Evolutionary conservation across 1,140 invertebrate species (phyloP), one percentile per base, ranked within the genome.

Genomic region (Meloidogyne exigua): DNA sequence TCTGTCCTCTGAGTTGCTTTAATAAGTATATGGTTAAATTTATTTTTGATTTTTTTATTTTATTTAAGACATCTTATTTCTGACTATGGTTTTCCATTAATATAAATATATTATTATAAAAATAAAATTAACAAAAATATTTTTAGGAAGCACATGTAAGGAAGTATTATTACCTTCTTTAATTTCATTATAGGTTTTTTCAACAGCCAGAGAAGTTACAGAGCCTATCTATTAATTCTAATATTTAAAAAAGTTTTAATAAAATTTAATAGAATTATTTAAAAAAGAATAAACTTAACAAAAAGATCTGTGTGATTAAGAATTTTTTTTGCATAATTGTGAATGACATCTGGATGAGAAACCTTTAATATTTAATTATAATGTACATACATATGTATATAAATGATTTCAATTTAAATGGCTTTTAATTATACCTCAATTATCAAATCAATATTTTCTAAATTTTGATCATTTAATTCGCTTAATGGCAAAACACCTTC

Each of bases 331-430:
- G 89, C 90, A 84, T 88, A 90, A 76, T 89, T 71, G 71, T 88
- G 77, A 7, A 89, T 88, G n/a, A 91, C 89, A 66, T 82, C 80
- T 13, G 91, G 91, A 87, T 91, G 91, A 36, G 90, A 90, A 26
- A 79, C 76, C 73, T 65, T 44, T 62, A 75, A 75, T 12, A n/a
- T n/a, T n/a, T n/a, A n/a, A n/a, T n/a, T n/a, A n/a, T n/a, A n/a
- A n/a, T n/a, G n/a, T n/a, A n/a, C n/a, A n/a, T n/a, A n/a, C n/a
- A 9, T n/a, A 71, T 36, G 0, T 18, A 32, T 23, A 18, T 7
- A n/a, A 21, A 68, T 3, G 9, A 32, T 9, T n/a, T 69, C 1
- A 21, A 44, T 26, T n/a, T 39, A 32, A 21, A 32, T 5, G 2
- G 13, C 23, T 49, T 18, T 18, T 18, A 2, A 18, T 32, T 26